Base-by-base conservation (phyloP, 2,888 invertebrate genomes). In the Nomada lathburiana region DNA sequence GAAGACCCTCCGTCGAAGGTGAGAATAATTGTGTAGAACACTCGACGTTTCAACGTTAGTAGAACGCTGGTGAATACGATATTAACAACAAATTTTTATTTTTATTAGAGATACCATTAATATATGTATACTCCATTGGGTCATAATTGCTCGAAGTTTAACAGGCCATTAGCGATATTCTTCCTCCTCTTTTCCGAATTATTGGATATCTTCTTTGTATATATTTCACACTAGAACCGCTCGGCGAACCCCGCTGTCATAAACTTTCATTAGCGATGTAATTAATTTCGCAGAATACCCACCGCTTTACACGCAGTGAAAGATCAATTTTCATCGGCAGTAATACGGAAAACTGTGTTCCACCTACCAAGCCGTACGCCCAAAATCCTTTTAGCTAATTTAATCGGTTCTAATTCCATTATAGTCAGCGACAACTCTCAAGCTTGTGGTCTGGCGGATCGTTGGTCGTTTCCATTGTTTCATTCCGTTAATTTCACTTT, bases 301-400 rank as follows among this genome's bases (percentile, higher is more conserved):
- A 36, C n/a, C 67, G 42, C 7, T 13, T 52, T 67, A 53, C 36
- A 36, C 36, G 50, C 16, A 29, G 44, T 11, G n/a, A 63, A 59
- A 69, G 55, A 62, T 52, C 13, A 42, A 52, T 64, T 18, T 60
- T 26, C 59, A 9, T 29, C 16, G 55, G 18, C 67, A 81, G 74
- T 77, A 86, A 86, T 77, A 84, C 83, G 67, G 83, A 83, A 81
- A 16, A 87, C 72, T 62, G 79, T 23, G 60, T 76, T 71, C 70
- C 75, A 77, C 64, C 67, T 62, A 60, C 76, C 62, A 74, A 47
- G 60, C 64, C 64, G 71, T 72, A 76, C 29, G 50, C 67, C 82
- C 29, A 81, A 88, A 86, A 86, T 85, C 88, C 88, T 88, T 86
- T 89, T 89, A 88, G 88, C 82, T 89, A 88, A 89, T 89, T 89